Evolutionary conservation across 1,140 invertebrate species (phyloP).

Genomic region (Lepidurus couesii): DNA sequence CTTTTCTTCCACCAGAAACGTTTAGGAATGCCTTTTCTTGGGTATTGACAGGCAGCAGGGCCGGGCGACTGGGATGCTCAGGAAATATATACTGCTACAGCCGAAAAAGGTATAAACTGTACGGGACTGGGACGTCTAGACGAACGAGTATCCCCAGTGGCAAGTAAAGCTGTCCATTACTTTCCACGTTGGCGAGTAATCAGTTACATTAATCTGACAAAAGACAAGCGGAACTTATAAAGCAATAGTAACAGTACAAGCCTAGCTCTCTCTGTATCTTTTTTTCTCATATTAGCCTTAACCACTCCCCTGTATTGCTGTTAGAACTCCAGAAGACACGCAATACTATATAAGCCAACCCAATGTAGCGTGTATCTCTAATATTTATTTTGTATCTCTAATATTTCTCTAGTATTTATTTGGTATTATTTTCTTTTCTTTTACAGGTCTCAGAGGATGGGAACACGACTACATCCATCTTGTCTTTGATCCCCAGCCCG

Average conservation of each 20-base stretch:
- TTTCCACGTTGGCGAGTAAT: not conserved
- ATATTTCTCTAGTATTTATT: not conserved
- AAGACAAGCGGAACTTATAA: not conserved
- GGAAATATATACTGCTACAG: too few relatives aligned
- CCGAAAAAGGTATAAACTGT: not conserved
- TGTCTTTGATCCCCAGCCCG: slow-evolving; percentile 64
- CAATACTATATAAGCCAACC: too few relatives aligned
- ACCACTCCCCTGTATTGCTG: not conserved
- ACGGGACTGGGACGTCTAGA: not conserved
- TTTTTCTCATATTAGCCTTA: too few relatives aligned
- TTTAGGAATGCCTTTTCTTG: too few relatives aligned
- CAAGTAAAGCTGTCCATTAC: slow-evolving; percentile 10
- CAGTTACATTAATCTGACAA: slow-evolving; percentile 5
- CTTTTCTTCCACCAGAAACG: too few relatives aligned
- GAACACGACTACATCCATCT: slow-evolving; percentile 73
- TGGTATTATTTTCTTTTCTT: slow-evolving; percentile 34
- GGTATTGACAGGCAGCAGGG: too few relatives aligned
- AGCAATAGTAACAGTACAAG: not conserved
- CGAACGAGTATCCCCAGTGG: not conserved
- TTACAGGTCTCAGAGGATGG: slow-evolving; percentile 69
- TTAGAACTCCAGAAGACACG: not conserved
- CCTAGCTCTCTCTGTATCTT: not conserved
- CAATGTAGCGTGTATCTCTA: not conserved
- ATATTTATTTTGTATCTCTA: not conserved
- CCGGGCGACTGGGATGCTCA: too few relatives aligned